Percentiles rank a stretch among this genome's conserved stretches.
These are phyloP conservation scores for Mythimna vitellina DNA, from an alignment of 2,888 invertebrate genomes.

Conservation along the genomic window DNA sequence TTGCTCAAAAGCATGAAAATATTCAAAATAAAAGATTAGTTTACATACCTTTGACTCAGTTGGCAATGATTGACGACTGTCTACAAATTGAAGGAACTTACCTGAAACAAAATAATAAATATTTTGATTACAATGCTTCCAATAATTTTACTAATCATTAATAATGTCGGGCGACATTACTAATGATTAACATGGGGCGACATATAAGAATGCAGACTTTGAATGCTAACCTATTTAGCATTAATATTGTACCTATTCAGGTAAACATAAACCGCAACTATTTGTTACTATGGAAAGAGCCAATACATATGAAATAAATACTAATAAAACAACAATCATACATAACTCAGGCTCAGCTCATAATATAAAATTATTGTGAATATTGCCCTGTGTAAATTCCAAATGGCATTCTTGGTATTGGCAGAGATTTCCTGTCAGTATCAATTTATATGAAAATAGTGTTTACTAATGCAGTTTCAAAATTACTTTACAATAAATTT, in stretches of 20 bases:
- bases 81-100: constrained; percentile 34
- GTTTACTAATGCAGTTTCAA: constrained; percentile 1
- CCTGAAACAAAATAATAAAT: constrained; percentile 56
- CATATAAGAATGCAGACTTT: too few relatives aligned
- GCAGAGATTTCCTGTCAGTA: constrained; percentile 33
- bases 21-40: background rate
- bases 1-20: constrained; percentile 17
- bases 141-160: too few relatives aligned
- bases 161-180: too few relatives aligned
- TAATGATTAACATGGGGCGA: too few relatives aligned
- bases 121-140: too few relatives aligned
- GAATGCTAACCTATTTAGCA: constrained; percentile 7
- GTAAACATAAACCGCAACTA: constrained; percentile 44
- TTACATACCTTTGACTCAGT: constrained; percentile 31
- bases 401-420: constrained; percentile 37
- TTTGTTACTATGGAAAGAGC: constrained; percentile 17
- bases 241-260: background rate
- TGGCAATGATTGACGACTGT: background rate
- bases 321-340: background rate
- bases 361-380: constrained; percentile 23
- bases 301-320: background rate
- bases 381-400: constrained; percentile 59
- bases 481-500: background rate
- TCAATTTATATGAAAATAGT: constrained; percentile 26
- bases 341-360: background rate